A percentile compares a stretch with the other conserved stretches of the same genome.
These are phyloP conservation scores for Oncorhynchus kisutch DNA, from an alignment of 2,113 vertebrate species.

Conservation along the genomic window DNA sequence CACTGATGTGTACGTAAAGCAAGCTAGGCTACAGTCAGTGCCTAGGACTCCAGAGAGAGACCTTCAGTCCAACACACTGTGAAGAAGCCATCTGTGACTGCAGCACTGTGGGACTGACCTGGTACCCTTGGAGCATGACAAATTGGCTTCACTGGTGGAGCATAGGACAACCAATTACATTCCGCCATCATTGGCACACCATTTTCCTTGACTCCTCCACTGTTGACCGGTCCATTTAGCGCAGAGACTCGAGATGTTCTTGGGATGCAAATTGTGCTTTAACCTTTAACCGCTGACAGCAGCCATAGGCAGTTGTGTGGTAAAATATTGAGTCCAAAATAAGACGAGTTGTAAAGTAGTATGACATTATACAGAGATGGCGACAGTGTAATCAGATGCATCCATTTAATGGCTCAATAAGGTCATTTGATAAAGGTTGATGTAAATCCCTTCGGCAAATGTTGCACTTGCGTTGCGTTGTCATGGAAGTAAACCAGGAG, in stretches of 20 bases:
- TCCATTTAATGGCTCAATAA: neutral
- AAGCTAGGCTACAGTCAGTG: too few relatives aligned
- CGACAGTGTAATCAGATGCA: neutral
- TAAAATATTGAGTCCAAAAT: neutral
- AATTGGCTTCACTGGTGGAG: neutral
- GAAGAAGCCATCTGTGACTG: constrained; percentile 15
- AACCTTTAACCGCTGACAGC: constrained; percentile 46
- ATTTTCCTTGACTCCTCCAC: neutral
- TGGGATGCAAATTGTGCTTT: constrained; percentile 20
- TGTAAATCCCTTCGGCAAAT: neutral
- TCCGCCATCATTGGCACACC: neutral
- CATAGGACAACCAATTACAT: neutral
- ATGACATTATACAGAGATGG: neutral
- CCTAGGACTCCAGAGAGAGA: neutral
- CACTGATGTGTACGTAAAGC: constrained; percentile 11
- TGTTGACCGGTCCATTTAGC: constrained; percentile 7
- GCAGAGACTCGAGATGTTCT: neutral
- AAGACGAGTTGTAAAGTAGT: neutral
- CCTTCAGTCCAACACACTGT: constrained; percentile 6
- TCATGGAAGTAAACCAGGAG: too few relatives aligned
- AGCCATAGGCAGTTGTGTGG: neutral
- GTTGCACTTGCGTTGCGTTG: neutral
- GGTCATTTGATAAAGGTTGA: neutral
- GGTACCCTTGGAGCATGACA: neutral
- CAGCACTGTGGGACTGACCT: neutral